Evolutionary conservation across 2,113 vertebrate genomes (phyloP).

Genomic region (Tupaia tana): DNA sequence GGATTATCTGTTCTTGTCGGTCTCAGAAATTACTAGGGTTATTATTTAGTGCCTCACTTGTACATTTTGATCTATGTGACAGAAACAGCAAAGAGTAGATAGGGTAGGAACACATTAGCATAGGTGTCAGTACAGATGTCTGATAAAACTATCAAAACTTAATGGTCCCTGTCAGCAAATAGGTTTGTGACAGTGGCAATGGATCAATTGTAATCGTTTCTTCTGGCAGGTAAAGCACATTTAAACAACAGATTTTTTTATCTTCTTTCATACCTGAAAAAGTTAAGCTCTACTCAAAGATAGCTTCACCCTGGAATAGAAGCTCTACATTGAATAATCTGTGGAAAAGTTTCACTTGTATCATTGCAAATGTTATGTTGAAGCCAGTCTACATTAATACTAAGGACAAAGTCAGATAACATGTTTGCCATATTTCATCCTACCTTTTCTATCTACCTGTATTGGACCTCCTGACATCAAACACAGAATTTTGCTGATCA

Average conservation of each 20-base stretch:
- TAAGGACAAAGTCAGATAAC: background rate
- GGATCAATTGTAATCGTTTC: constrained; percentile 29
- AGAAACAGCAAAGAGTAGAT: background rate
- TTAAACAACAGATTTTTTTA: constrained; percentile 18
- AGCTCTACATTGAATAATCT: background rate
- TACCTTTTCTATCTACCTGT: background rate
- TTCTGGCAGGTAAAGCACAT: background rate
- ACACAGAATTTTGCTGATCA: background rate
- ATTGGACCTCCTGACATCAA: background rate
- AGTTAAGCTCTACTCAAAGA: background rate
- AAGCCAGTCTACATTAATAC: background rate
- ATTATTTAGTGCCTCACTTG: constrained; percentile 12
- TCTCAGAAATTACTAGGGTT: constrained; percentile 11
- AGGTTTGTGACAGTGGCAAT: background rate
- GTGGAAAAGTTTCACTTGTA: background rate
- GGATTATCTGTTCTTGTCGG: constrained; percentile 2
- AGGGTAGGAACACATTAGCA: constrained; percentile 11
- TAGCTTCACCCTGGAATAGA: background rate
- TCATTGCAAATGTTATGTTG: background rate
- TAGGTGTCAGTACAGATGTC: background rate
- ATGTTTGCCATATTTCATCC: background rate
- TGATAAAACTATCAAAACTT: constrained; percentile 31
- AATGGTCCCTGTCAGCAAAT: constrained; percentile 24
- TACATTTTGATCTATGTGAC: constrained; percentile 19
- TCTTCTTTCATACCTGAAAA: background rate